phyloP scores from a whole-genome alignment of 2,888 invertebrate species.

The Fabriciana adippe region DNA sequence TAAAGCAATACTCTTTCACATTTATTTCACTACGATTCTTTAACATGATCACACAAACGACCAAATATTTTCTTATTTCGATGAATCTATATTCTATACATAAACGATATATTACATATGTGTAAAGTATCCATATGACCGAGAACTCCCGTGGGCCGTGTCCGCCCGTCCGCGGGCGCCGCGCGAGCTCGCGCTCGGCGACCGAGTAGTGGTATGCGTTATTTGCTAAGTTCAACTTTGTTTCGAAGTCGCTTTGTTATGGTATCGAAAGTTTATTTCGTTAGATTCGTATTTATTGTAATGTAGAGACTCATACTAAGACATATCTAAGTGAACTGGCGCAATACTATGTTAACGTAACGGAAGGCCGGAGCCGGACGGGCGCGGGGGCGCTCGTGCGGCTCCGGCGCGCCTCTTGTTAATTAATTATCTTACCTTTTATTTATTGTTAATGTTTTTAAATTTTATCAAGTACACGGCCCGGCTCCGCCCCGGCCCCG shows the following conservation, averaged over 20 bases:
- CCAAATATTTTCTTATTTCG: constrained; percentile 55
- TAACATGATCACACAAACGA: constrained; percentile 48
- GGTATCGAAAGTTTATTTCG: constrained; percentile 38
- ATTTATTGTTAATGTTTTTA: constrained; percentile 66
- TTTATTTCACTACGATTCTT: constrained; percentile 37
- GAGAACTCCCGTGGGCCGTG: too few species aligned
- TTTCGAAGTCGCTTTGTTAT: constrained; percentile 36
- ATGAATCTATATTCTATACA: constrained; percentile 24
- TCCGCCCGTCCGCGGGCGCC: too few species aligned
- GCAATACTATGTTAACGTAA: constrained; percentile 17
- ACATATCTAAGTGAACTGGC: constrained; percentile 42
- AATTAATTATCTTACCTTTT: constrained; percentile 26
- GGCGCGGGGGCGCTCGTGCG: too few species aligned
- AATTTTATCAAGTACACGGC: constrained; percentile 52
- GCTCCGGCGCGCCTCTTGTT: constrained; percentile 32
- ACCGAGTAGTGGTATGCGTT: too few species aligned
- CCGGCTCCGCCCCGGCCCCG: not conserved
- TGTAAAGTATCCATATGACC: not conserved
- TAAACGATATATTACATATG: constrained; percentile 2
- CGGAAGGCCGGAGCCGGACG: too few species aligned
- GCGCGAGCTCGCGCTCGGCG: too few species aligned
- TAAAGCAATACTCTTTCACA: constrained; percentile 49
- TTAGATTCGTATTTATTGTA: constrained; percentile 28
- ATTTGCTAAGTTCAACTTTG: too few species aligned
- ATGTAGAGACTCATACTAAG: constrained; percentile 37